A percentile compares a stretch with the other conserved stretches of the same genome.
Evolutionary conservation across 1,140 invertebrate species (phyloP).

Genomic region (Ostrea edulis): DNA sequence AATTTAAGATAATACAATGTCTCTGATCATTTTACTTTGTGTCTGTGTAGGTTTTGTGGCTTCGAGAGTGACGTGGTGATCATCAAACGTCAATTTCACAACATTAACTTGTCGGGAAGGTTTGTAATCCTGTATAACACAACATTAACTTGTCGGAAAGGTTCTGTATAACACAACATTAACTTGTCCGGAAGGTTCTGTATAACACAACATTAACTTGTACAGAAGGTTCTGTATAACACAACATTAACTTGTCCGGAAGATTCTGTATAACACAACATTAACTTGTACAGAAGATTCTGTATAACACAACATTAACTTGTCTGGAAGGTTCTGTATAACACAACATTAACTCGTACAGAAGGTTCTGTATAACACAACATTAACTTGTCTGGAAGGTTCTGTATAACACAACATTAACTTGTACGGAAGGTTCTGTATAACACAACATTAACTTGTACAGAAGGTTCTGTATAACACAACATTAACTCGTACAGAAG

Average conservation of each 20-base stretch:
- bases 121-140: slow-evolving; percentile 1
- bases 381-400: slow-evolving; percentile 38
- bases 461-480: slow-evolving; percentile 41
- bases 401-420: slow-evolving; percentile 44
- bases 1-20: not conserved
- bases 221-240: slow-evolving; percentile 38
- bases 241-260: slow-evolving; percentile 32
- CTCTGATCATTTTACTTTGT: not conserved
- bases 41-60: slow-evolving; percentile 67
- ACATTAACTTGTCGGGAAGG: slow-evolving; percentile 38
- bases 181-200: slow-evolving; percentile 38
- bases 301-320: slow-evolving; percentile 40
- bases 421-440: slow-evolving; percentile 31
- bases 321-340: slow-evolving; percentile 38
- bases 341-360: slow-evolving; percentile 22
- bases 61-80: slow-evolving; percentile 72
- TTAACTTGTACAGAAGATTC: slow-evolving; percentile 30
- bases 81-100: slow-evolving; percentile 61
- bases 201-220: slow-evolving; percentile 38
- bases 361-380: slow-evolving; percentile 45
- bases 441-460: slow-evolving; percentile 34
- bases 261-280: slow-evolving; percentile 44
- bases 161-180: slow-evolving; percentile 43
- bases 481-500: slow-evolving; percentile 28
- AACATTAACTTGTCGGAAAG: slow-evolving; percentile 34